Evolutionary conservation across 2,797 vertebrate species (phyloP).

Genomic region (Acropternis orthonyx): DNA sequence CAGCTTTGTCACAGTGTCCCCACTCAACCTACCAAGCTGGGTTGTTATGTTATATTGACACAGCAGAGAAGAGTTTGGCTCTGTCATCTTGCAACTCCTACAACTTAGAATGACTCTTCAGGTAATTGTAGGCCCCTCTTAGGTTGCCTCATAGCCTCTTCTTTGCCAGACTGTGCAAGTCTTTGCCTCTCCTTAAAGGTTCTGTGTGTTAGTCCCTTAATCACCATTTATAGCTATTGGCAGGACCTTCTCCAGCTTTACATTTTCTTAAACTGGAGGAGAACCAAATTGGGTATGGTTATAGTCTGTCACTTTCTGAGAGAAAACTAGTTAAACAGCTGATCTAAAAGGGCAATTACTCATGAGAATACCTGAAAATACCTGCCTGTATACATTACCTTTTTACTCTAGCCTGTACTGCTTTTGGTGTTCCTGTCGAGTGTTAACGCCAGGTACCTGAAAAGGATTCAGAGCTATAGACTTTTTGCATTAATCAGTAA

Average conservation of each 20-base stretch:
- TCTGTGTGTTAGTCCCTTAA: not conserved
- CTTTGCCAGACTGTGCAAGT: not conserved
- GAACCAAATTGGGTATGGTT: not conserved
- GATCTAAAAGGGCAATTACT: not conserved
- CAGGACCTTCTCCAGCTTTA: not conserved
- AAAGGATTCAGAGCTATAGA: constrained; percentile 33
- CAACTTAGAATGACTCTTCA: not conserved
- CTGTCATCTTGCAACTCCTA: not conserved
- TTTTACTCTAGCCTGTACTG: not conserved
- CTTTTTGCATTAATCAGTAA: constrained; percentile 45
- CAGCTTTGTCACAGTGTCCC: not conserved
- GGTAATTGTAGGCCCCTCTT: not conserved
- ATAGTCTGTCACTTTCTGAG: not conserved
- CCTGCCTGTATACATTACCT: not conserved
- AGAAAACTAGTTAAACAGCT: not conserved
- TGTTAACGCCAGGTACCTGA: constrained; percentile 10
- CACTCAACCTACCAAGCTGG: not conserved
- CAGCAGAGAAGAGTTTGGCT: not conserved
- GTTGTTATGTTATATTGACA: rapidly evolving
- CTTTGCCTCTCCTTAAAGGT: not conserved
- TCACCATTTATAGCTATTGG: not conserved
- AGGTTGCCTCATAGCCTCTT: not conserved
- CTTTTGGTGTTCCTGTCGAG: constrained; percentile 45
- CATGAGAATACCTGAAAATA: not conserved
- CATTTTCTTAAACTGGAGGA: not conserved